phyloP scores from a whole-genome alignment of 2,113 vertebrate genomes.

The Hemibagrus wyckioides region DNA sequence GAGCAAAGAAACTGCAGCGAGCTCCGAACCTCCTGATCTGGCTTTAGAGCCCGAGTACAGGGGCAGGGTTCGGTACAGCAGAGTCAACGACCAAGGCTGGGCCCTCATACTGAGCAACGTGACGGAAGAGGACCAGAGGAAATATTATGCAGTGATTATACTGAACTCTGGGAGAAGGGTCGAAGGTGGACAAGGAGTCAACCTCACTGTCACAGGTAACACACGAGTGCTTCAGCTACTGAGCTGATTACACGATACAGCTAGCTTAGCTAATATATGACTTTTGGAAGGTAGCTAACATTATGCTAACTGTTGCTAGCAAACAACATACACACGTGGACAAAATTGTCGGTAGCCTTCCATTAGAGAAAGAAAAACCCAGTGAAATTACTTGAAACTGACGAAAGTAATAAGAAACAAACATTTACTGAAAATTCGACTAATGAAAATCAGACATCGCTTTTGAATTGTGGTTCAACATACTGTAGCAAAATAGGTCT shows the following conservation, averaged over 20 bases:
- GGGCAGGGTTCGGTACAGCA: neutral
- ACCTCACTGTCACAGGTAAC: conserved; percentile 21
- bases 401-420: no score
- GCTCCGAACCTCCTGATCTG: neutral
- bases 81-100: neutral
- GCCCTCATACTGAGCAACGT: neutral
- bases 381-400: no score
- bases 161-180: neutral
- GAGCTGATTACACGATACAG: neutral
- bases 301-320: neutral
- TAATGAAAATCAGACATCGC: no score
- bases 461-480: no score
- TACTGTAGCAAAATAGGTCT: no score
- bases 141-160: conserved; percentile 9
- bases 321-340: neutral
- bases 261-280: neutral
- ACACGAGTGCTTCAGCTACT: neutral
- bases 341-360: no score
- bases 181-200: neutral
- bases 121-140: conserved; percentile 17
- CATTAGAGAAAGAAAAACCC: no score
- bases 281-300: neutral
- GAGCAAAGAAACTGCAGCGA: neutral
- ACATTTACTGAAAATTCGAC: no score
- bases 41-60: neutral